Base-by-base conservation (phyloP, 2,113 vertebrate genomes). In the Colius striatus region DNA sequence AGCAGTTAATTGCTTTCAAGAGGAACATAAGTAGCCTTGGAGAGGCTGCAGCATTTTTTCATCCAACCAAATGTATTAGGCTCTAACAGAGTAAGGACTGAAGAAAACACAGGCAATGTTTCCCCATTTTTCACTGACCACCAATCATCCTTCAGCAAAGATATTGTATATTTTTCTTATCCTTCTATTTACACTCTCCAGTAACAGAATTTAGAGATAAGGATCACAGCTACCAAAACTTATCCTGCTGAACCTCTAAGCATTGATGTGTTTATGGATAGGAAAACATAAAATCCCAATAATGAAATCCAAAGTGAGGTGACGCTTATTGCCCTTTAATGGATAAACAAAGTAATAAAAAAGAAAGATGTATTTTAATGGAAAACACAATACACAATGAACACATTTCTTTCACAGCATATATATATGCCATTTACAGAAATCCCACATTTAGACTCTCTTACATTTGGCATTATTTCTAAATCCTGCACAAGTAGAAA, bases 1-100 rank as follows among this genome's bases (percentile, higher is more conserved):
- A 93, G 83, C 25, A 96, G 85, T 93, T 97, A 97, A 97, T 96
- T 97, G 84, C 78, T 66, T 97, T 91, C 14, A 27, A 97, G 50
- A 94, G 34, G 21, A 95, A 65, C 73, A 86, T 10, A 48, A 94
- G 95, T 19, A 93, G 26, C 66, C 32, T 94, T 63, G 30, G 63
- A 94, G 51, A 91, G 13, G 45, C 30, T 92, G 78, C 47, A 81
- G 57, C 45, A 87, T 63, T n/a, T 91, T 94, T 95, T 92, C 60
- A 65, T 92, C 57, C 84, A 94, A 61, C 13, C 41, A 89, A 90
- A 71, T 41, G 13, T 27, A 53, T 53, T 68, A 88, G 45, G n/a
- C 30, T 84, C 74, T 53, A 96, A 76, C 54, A 89, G n/a, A 57
- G 8, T 43, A 92, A 92, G 61, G 20, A 32, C 36, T 60, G 54